Percentiles rank a stretch among this genome's conserved stretches.
phyloP scores from a whole-genome alignment of 2,888 invertebrate species.

The Sphaeridia pumilis region DNA sequence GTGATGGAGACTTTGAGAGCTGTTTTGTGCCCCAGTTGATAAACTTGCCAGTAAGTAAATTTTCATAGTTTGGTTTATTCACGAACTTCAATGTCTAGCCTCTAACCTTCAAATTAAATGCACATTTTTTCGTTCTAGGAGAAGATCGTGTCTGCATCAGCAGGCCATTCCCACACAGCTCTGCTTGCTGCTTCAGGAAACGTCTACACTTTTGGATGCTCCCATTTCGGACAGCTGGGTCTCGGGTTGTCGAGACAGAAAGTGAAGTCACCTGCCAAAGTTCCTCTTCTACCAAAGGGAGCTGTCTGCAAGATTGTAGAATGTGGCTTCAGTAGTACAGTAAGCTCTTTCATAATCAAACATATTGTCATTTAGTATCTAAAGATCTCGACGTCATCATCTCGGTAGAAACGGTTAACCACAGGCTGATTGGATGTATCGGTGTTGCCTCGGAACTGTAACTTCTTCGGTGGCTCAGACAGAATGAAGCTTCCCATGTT shows the following conservation, averaged over 20 bases:
- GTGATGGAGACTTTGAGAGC: slow-evolving; percentile 68
- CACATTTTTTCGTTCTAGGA: slow-evolving; percentile 42
- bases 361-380: too few relatives aligned
- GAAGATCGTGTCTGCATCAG: slow-evolving; percentile 56
- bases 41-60: slow-evolving; percentile 9
- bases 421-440: background rate
- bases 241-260: slow-evolving; percentile 49
- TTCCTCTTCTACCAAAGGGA: slow-evolving; percentile 23
- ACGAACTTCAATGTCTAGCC: background rate
- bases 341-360: too few relatives aligned
- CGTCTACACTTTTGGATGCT: slow-evolving; percentile 75
- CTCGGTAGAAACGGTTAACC: background rate
- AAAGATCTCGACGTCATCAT: background rate
- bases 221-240: slow-evolving; percentile 80
- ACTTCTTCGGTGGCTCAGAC: slow-evolving; percentile 13
- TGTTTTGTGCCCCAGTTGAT: slow-evolving; percentile 47
- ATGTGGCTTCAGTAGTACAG: slow-evolving; percentile 31
- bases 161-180: slow-evolving; percentile 83
- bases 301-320: slow-evolving; percentile 26
- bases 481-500: slow-evolving; percentile 5
- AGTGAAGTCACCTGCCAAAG: slow-evolving; percentile 32
- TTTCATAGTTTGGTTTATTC: background rate
- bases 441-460: background rate
- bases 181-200: slow-evolving; percentile 63
- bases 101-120: too few relatives aligned